Percentiles rank a stretch among this genome's conserved stretches.
These are phyloP conservation scores for Cassiopea andromeda DNA, from an alignment of 30 jellyfish, hydroid and myxozoan genomes.

Conservation along the genomic window DNA sequence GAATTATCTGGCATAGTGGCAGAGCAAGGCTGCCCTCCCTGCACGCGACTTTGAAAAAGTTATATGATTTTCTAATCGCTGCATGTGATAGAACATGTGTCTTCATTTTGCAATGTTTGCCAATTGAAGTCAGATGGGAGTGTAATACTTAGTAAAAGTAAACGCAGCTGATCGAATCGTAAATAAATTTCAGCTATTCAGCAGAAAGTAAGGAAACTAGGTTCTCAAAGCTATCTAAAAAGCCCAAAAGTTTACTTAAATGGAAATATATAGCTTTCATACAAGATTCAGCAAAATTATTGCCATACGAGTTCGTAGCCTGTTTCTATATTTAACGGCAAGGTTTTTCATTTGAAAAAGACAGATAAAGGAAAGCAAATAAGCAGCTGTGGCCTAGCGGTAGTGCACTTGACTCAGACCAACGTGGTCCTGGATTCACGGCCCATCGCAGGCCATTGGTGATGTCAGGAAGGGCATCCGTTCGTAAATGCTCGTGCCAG, in stretches of 20 bases:
- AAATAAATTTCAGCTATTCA: neutral
- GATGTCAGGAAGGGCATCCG: too few relatives aligned
- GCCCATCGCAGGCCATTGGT: too few relatives aligned
- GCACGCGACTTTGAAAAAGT: neutral
- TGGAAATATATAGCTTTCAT: neutral
- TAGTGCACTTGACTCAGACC: too few relatives aligned
- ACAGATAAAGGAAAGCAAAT: too few relatives aligned
- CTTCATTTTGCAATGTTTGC: conserved; percentile 4
- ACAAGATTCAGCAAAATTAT: too few relatives aligned
- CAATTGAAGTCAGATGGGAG: neutral
- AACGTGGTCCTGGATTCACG: too few relatives aligned
- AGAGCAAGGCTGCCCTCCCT: neutral
- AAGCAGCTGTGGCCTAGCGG: too few relatives aligned
- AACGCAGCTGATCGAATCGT: conserved; percentile 23
- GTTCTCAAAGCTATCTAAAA: neutral
- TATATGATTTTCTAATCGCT: neutral
- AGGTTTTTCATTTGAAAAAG: neutral
- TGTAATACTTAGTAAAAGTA: neutral
- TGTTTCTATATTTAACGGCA: neutral
- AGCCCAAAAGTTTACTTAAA: neutral
- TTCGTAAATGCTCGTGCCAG: too few relatives aligned
- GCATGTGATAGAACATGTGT: neutral
- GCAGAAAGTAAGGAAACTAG: neutral
- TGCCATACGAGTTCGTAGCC: neutral
- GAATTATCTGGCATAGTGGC: too few relatives aligned